phyloP scores from a whole-genome alignment of 1,140 invertebrate genomes.

The Drosophila arizonae region DNA sequence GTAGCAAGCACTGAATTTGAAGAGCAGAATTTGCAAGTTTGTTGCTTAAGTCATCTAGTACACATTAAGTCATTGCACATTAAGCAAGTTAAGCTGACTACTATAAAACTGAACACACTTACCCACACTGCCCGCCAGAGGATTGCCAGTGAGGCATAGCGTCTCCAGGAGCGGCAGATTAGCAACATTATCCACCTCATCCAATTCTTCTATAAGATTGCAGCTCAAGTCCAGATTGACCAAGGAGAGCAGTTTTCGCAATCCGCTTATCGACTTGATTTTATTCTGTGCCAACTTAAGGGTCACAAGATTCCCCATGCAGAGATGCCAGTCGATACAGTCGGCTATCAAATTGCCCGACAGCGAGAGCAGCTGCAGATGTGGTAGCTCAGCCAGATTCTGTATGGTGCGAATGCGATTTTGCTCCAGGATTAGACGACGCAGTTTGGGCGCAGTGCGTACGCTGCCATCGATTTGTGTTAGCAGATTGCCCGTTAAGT shows the following conservation, averaged over 20 bases:
- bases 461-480: constrained; percentile 91
- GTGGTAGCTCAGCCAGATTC: constrained; percentile 90
- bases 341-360: constrained; percentile 89
- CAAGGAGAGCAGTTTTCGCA: constrained; percentile 93
- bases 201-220: constrained; percentile 91
- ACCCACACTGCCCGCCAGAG: constrained; percentile 87
- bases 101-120: constrained; percentile 13
- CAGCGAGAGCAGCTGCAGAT: constrained; percentile 89
- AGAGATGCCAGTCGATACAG: constrained; percentile 91
- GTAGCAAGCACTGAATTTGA: too few relatives aligned
- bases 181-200: constrained; percentile 91
- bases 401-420: constrained; percentile 90
- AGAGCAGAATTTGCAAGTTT: too few relatives aligned
- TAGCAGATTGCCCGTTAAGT: constrained; percentile 92
- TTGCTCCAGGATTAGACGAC: constrained; percentile 88
- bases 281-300: constrained; percentile 95
- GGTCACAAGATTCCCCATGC: constrained; percentile 93
- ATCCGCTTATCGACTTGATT: constrained; percentile 89
- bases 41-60: too few relatives aligned
- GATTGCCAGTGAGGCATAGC: constrained; percentile 93
- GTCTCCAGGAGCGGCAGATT: constrained; percentile 93
- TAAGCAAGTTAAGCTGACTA: too few relatives aligned
- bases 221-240: constrained; percentile 93
- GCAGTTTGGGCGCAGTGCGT: constrained; percentile 89
- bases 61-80: too few relatives aligned